Base-by-base conservation (phyloP, 2,113 vertebrate species). In the Hoplias malabaricus region DNA sequence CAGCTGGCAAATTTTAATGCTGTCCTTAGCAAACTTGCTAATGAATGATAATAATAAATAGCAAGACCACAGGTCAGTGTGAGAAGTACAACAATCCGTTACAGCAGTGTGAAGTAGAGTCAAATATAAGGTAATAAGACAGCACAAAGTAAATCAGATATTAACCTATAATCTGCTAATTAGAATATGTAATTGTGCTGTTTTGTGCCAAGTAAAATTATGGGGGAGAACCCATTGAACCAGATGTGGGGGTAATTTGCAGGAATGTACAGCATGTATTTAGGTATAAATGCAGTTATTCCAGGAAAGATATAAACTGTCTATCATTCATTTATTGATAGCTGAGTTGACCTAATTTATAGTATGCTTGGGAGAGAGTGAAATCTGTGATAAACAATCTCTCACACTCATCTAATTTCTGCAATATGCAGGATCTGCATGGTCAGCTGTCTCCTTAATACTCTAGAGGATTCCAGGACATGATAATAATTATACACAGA, bases 401-500 rank as follows among this genome's bases (percentile, higher is more conserved):
- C n/a, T n/a, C n/a, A n/a, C n/a, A n/a, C n/a, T n/a, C n/a, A n/a
- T n/a, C n/a, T n/a, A n/a, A n/a, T n/a, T n/a, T n/a, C n/a, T 56
- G 6, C 2, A 27, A 9, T 25, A 23, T 56, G 21, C 16, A 14
- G 56, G 5, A 34, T 6, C 19, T n/a, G n/a, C n/a, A n/a, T 36
- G 59, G 31, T 36, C 31, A 63, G 19, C 31, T 63, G 31, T 10
- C 31, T 40, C 40, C 54, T 9, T 56, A 38, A 36, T 25, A 38
- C 25, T 48, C 62, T 19, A 56, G 21, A 21, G 7, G 42, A 40
- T 36, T 25, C 23, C 6, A 57, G 27, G 8, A 33, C 31, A 43
- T 34, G 21, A 9, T 53, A 21, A 76, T 61, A 9, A 69, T 73
- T 23, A 75, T 34, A 59, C n/a, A 75, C 34, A 48, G n/a, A n/a